Percentiles rank a stretch among this genome's conserved stretches.
Conservation (phyloP, 30 jellyfish, hydroid and myxozoan genomes). For the Haliclystus octoradiatus region DNA sequence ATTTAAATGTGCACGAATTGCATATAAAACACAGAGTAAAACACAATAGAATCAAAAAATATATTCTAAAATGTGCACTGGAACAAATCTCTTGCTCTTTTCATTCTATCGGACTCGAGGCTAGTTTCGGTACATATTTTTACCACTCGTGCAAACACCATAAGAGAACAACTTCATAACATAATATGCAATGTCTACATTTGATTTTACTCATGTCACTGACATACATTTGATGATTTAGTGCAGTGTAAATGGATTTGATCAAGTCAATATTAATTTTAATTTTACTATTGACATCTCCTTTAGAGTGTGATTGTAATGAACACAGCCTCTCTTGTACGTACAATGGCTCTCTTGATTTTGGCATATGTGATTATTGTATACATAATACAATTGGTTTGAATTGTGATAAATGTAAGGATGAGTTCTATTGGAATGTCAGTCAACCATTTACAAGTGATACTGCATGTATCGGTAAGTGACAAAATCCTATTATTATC, state of each 20-base stretch:
- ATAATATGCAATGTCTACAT: too few species aligned
- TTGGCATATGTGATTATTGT: conserved; percentile 71
- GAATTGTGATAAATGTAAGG: conserved; percentile 57
- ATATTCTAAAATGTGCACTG: too few species aligned
- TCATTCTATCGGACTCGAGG: too few species aligned
- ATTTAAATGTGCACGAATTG: too few species aligned
- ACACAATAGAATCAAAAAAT: too few species aligned
- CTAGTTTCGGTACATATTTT: too few species aligned
- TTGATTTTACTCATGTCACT: neutral
- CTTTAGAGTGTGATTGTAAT: conserved; percentile 58
- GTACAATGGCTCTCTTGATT: conserved; percentile 48
- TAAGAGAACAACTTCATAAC: too few species aligned
- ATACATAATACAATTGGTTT: conserved; percentile 54
- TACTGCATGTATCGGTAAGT: conserved; percentile 54
- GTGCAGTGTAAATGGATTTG: neutral
- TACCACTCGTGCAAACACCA: too few species aligned
- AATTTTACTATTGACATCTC: too few species aligned
- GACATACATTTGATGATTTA: neutral
- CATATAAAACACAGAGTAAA: too few species aligned
- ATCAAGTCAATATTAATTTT: neutral
- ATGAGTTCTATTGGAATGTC: conserved; percentile 47
- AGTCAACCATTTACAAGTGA: conserved; percentile 22
- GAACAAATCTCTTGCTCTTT: too few species aligned
- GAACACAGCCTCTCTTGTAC: conserved; percentile 46
- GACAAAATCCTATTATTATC: too few species aligned